Evolutionary conservation across 2,888 invertebrate genomes (phyloP).

Genomic region (Syrista parreyssii): DNA sequence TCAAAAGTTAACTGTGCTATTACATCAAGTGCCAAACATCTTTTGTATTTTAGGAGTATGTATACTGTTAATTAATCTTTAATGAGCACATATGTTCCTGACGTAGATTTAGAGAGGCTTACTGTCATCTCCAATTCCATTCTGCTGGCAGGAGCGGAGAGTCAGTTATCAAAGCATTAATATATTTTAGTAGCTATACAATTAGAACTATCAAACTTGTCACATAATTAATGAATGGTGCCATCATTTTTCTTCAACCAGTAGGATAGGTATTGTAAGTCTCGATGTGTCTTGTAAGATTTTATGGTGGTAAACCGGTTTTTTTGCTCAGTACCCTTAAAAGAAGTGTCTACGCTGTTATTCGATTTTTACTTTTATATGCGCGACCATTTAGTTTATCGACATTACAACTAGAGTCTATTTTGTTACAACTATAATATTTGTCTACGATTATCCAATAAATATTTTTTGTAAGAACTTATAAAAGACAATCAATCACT

Average conservation of each 20-base stretch:
- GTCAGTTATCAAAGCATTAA: neutral
- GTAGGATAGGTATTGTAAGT: neutral
- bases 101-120: neutral
- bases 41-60: neutral
- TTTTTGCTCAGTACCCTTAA: neutral
- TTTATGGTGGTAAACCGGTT: neutral
- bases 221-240: neutral
- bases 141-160: neutral
- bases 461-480: neutral
- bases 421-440: neutral
- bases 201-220: neutral
- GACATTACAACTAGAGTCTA: neutral
- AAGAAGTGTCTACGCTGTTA: neutral
- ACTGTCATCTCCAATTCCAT: neutral
- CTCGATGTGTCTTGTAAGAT: neutral
- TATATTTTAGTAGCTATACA: neutral
- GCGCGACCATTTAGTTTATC: constrained; percentile 2
- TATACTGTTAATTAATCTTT: neutral
- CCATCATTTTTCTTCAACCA: neutral
- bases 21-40: neutral
- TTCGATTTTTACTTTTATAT: constrained; percentile 3
- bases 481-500: neutral
- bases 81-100: neutral
- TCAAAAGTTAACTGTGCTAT: neutral
- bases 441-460: neutral